Base-by-base conservation (phyloP, 2,113 vertebrate species). In the Peromyscus maniculatus region DNA sequence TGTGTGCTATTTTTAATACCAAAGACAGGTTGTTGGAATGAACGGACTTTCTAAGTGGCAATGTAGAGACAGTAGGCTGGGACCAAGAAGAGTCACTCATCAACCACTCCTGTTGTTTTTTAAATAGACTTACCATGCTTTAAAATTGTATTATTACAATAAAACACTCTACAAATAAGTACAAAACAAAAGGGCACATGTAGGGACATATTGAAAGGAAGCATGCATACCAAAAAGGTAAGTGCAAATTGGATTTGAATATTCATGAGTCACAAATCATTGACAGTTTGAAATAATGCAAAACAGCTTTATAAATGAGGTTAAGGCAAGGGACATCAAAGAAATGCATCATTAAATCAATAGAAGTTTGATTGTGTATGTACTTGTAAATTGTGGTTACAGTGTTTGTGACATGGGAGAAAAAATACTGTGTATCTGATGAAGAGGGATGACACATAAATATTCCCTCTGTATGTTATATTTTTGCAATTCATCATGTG, bases 181-280 rank as follows among this genome's bases (percentile, higher is more conserved):
- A 98, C 87, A 98, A 98, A 98, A 98, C 97, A 98, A 98, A 98
- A 98, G 98, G 98, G 98, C 98, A 98, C 98, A 98, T 97, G 95
- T 87, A 96, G 97, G 98, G 97, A 98, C 98, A 98, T 98, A 98
- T 94, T 98, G 98, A 95, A 96, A 98, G 98, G 97, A 98, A 98
- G 98, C 97, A 97, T 97, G 98, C 97, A 98, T 98, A 97, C 97
- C 98, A 98, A 98, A 98, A 98, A 99, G 97, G 98, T 98, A 99
- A 98, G 98, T 98, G 98, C 98, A 99, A 98, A 98, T 99, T 98
- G 98, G 98, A 98, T 98, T 98, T 99, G 98, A 98, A 99, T 99
- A 99, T 99, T 98, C 98, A 99, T 98, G 98, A 99, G 98, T 97
- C 98, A 98, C 98, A 99, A 99, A 99, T 98, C 98, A 99, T 98